Conservation (phyloP, 2,888 invertebrate species). For the Drosophila prolongata region DNA sequence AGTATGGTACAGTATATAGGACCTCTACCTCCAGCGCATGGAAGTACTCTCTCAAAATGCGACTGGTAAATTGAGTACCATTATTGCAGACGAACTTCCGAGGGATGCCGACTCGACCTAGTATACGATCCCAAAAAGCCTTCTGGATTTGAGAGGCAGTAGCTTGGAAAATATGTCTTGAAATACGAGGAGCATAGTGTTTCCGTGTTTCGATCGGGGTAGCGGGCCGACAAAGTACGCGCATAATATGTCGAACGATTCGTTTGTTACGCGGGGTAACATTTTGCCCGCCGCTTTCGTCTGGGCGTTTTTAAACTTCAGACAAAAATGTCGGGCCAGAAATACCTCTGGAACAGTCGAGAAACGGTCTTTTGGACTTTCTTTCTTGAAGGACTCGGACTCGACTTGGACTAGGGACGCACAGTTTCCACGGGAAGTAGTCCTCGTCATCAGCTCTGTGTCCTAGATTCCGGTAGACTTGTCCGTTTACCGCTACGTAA, state of each 20-base stretch:
- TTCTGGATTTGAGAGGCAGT: not conserved
- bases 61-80: not conserved
- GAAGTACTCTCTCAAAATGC: not conserved
- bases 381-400: not conserved
- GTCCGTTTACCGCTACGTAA: not conserved
- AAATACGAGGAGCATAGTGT: too few relatives aligned
- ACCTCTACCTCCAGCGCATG: not conserved
- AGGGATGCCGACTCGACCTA: not conserved
- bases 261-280: not conserved
- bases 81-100: constrained; percentile 1
- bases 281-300: too few relatives aligned
- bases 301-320: too few relatives aligned
- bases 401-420: too few relatives aligned
- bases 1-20: too few relatives aligned
- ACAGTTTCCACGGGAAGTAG: too few relatives aligned
- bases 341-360: too few relatives aligned
- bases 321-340: too few relatives aligned
- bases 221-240: not conserved
- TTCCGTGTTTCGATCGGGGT: too few relatives aligned
- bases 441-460: too few relatives aligned
- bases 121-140: not conserved
- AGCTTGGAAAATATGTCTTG: not conserved
- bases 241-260: not conserved
- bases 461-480: too few relatives aligned
- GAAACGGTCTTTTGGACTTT: too few relatives aligned